A percentile compares a stretch with the other conserved stretches of the same genome.
These are phyloP conservation scores for Melanotaenia pygmaea DNA, from an alignment of 2,797 vertebrate species.

Conservation along the genomic window DNA sequence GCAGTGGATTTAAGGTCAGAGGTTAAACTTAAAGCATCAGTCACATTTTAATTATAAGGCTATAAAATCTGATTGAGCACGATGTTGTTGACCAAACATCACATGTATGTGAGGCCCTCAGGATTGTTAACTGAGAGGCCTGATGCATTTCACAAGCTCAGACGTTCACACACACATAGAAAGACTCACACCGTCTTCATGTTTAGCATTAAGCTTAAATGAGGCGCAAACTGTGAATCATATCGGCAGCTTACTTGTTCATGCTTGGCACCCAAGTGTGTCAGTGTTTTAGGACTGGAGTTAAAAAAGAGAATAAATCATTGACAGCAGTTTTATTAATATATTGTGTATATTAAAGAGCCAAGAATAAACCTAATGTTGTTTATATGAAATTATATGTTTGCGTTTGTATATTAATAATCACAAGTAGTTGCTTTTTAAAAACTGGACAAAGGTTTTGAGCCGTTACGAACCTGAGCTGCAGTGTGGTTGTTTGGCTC, in stretches of 20 bases:
- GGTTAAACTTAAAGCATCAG: neutral
- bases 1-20: too few species aligned
- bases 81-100: neutral
- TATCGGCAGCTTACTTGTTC: neutral
- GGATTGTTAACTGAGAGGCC: neutral
- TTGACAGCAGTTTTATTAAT: neutral
- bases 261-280: neutral
- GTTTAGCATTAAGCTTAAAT: neutral
- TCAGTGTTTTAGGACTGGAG: neutral
- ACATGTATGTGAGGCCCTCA: neutral
- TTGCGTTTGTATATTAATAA: neutral
- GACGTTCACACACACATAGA: neutral
- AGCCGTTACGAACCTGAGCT: neutral
- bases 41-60: neutral
- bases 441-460: neutral
- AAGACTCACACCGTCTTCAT: neutral
- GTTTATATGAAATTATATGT: neutral
- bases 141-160: neutral
- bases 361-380: neutral
- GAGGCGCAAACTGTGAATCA: neutral
- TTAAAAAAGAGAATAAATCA: neutral
- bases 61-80: neutral
- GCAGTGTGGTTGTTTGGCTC: conserved; percentile 10
- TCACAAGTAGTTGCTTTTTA: neutral
- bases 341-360: neutral